Evolutionary conservation across 2,113 vertebrate genomes (phyloP).

Genomic region (Charina bottae): DNA sequence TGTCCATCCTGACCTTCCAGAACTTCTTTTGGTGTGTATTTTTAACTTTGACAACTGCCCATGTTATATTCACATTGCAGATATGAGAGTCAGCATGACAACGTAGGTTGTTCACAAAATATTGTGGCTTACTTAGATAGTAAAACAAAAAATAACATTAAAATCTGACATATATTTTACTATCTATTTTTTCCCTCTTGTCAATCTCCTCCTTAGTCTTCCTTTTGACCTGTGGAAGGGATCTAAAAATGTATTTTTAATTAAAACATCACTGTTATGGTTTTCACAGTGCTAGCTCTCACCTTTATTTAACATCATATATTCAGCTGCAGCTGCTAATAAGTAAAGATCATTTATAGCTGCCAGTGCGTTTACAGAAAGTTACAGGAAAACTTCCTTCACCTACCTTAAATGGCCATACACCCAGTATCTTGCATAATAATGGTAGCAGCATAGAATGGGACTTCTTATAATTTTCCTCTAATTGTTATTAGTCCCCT

Average conservation of each 20-base stretch:
- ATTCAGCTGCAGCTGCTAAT: conserved; percentile 36
- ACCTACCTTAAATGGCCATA: conserved; percentile 20
- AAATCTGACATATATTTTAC: conserved; percentile 42
- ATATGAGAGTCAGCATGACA: conserved; percentile 12
- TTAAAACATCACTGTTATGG: conserved; percentile 49
- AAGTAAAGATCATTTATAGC: not conserved
- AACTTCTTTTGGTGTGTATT: not conserved
- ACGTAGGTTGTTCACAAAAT: conserved; percentile 28
- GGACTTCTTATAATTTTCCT: conserved; percentile 37
- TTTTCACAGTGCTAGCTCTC: conserved; percentile 37
- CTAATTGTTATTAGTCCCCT: conserved; percentile 34
- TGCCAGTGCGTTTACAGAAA: conserved; percentile 22
- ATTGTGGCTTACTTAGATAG: conserved; percentile 39
- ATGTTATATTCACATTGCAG: conserved; percentile 30
- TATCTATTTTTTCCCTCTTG: not conserved
- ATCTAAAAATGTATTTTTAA: conserved; percentile 43
- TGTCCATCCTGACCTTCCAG: not conserved
- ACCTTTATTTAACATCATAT: conserved; percentile 44
- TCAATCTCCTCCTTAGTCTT: conserved; percentile 48
- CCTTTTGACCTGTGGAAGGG: conserved; percentile 31
- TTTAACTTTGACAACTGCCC: conserved; percentile 43
- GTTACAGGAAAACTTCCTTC: not conserved
- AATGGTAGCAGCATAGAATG: conserved; percentile 42
- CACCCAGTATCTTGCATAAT: conserved; percentile 32
- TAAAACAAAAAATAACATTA: not conserved